Conservation (phyloP, 2,797 vertebrate genomes). For the Cyclopterus lumpus region DNA sequence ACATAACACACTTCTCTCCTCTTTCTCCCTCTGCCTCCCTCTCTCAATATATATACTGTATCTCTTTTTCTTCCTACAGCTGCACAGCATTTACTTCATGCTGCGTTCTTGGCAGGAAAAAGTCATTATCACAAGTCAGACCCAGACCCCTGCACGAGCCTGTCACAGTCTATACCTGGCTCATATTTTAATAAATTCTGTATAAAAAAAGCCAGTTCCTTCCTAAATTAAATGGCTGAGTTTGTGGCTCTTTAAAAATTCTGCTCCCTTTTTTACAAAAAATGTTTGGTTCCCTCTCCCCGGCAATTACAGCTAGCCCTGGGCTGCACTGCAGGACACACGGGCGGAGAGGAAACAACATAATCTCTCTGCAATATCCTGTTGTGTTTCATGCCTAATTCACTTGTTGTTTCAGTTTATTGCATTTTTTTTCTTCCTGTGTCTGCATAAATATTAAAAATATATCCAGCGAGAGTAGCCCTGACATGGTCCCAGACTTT, state of each 20-base stretch:
- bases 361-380: constrained; percentile 99
- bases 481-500: constrained; percentile 87
- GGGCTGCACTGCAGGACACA: constrained; percentile 80
- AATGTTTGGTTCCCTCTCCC: constrained; percentile 57
- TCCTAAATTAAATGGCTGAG: constrained; percentile 56
- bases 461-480: constrained; percentile 90
- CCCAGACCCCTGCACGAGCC: constrained; percentile 70
- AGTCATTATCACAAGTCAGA: constrained; percentile 80
- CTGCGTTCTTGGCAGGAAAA: constrained; percentile 80
- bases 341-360: constrained; percentile 90
- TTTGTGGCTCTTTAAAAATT: constrained; percentile 34
- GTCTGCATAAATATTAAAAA: constrained; percentile 96
- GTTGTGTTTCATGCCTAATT: constrained; percentile 96
- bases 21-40: constrained; percentile 16
- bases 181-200: constrained; percentile 66
- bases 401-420: constrained; percentile 83
- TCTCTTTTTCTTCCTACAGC: constrained; percentile 80
- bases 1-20: constrained; percentile 82
- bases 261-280: constrained; percentile 63
- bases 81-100: constrained; percentile 87
- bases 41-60: constrained; percentile 24
- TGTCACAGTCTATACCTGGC: constrained; percentile 76
- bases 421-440: constrained; percentile 75
- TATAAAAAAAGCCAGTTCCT: constrained; percentile 46
- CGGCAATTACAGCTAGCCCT: constrained; percentile 81